Evolutionary conservation across 2,797 vertebrate species (phyloP).

Genomic region (Lates japonicus): DNA sequence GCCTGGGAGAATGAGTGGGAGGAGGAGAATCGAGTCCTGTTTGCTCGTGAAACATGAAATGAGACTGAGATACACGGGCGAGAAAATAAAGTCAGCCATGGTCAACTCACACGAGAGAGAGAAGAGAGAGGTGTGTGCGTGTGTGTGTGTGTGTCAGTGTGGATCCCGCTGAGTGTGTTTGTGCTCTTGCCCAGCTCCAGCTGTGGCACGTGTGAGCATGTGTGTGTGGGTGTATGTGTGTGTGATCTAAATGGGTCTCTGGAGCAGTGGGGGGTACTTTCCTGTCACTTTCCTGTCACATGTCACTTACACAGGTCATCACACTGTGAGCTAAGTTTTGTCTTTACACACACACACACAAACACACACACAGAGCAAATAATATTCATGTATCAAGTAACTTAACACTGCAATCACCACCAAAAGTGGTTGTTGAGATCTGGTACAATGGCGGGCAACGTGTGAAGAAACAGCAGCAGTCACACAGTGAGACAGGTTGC

Average conservation of each 20-base stretch:
- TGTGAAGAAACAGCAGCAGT: too few species aligned
- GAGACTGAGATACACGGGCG: neutral
- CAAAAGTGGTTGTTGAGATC: too few species aligned
- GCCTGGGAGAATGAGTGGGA: slow-evolving; percentile 21
- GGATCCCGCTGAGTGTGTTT: slow-evolving; percentile 50
- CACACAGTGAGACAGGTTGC: too few species aligned
- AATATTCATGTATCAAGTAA: too few species aligned
- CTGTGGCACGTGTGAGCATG: slow-evolving; percentile 45
- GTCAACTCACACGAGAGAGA: neutral
- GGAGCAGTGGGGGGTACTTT: slow-evolving; percentile 5
- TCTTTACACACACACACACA: slow-evolving; percentile 15
- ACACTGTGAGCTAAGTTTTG: slow-evolving; percentile 12
- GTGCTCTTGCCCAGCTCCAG: slow-evolving; percentile 44
- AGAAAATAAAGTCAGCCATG: slow-evolving; percentile 17
- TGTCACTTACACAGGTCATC: slow-evolving; percentile 53
- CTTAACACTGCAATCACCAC: too few species aligned
- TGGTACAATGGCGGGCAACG: too few species aligned
- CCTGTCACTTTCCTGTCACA: slow-evolving; percentile 63
- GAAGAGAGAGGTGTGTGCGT: slow-evolving; percentile 12
- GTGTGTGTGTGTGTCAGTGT: slow-evolving; percentile 28
- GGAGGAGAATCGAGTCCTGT: slow-evolving; percentile 14
- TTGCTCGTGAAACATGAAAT: slow-evolving; percentile 38
- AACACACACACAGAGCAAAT: neutral
- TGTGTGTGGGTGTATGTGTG: slow-evolving; percentile 22
- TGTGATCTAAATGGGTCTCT: slow-evolving; percentile 56